These are phyloP conservation scores for Forbesichthys agassizii DNA, from an alignment of 2,113 vertebrate species.

Conservation along the genomic window DNA sequence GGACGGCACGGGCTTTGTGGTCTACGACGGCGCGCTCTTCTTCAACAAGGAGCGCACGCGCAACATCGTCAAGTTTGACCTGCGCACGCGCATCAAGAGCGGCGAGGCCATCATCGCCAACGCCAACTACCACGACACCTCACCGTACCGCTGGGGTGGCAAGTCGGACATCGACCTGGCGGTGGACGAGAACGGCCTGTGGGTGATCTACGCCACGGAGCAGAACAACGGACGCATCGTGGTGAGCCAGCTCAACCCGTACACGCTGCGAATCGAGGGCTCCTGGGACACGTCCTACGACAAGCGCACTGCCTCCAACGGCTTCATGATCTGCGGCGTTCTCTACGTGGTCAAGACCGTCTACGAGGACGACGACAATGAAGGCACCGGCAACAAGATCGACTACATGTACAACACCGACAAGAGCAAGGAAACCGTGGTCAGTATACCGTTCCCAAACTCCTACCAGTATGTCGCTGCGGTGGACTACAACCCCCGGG, in stretches of 20 bases:
- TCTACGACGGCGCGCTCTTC: conserved; percentile 95
- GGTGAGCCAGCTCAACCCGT: conserved; percentile 92
- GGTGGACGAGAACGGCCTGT: conserved; percentile 90
- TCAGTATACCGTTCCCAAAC: conserved; percentile 94
- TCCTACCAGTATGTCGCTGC: conserved; percentile 99
- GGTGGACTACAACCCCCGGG: conserved; percentile 99
- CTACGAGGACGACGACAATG: conserved; percentile 97
- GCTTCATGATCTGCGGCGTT: conserved; percentile 93
- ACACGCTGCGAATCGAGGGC: conserved; percentile 84
- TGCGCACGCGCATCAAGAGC: conserved; percentile 96
- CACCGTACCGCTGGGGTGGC: conserved; percentile 85
- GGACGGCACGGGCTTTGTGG: conserved; percentile 95
- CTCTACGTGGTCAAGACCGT: conserved; percentile 96
- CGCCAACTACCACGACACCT: conserved; percentile 84
- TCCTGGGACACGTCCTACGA: conserved; percentile 88
- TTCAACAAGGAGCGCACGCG: conserved; percentile 98
- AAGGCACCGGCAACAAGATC: conserved; percentile 97
- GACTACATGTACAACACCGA: conserved; percentile 98
- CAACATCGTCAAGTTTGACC: conserved; percentile 98
- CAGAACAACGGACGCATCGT: conserved; percentile 88
- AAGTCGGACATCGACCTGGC: conserved; percentile 91
- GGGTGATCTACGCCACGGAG: conserved; percentile 95
- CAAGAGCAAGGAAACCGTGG: conserved; percentile 88
- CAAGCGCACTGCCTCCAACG: conserved; percentile 85
- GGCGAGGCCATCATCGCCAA: conserved; percentile 98